Evolutionary conservation across 2,113 vertebrate genomes (phyloP).

Genomic region (Marmota monax): DNA sequence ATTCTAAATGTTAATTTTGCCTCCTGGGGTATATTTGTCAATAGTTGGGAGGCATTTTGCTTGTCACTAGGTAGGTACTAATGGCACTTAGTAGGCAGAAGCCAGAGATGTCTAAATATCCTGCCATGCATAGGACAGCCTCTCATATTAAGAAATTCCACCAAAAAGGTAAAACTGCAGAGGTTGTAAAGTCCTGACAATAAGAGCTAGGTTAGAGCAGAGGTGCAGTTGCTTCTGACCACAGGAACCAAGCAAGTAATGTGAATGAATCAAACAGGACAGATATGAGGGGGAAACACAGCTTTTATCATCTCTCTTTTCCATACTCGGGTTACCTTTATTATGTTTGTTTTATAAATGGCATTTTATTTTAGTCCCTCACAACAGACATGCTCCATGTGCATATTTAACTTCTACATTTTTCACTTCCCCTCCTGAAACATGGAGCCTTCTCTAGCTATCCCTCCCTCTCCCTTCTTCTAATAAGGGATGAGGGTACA

Average conservation of each 20-base stretch:
- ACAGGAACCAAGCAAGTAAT: not conserved
- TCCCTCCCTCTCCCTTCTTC: not conserved
- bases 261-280: not conserved
- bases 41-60: not conserved
- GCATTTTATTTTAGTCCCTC: not conserved
- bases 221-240: fast-evolving
- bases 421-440: not conserved
- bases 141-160: not conserved
- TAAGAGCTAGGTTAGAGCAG: too few species aligned
- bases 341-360: not conserved
- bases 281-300: fast-evolving
- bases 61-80: not conserved
- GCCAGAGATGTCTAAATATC: not conserved
- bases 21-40: not conserved
- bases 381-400: not conserved
- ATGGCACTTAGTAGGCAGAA: not conserved
- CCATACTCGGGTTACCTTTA: not conserved
- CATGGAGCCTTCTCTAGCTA: not conserved
- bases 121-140: not conserved
- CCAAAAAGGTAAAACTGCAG: too few species aligned
- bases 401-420: not conserved
- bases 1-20: not conserved
- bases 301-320: not conserved
- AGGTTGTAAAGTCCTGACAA: not conserved
- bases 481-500: not conserved